Base-by-base conservation (phyloP, 2,113 vertebrate species). In the Podilymbus podiceps region DNA sequence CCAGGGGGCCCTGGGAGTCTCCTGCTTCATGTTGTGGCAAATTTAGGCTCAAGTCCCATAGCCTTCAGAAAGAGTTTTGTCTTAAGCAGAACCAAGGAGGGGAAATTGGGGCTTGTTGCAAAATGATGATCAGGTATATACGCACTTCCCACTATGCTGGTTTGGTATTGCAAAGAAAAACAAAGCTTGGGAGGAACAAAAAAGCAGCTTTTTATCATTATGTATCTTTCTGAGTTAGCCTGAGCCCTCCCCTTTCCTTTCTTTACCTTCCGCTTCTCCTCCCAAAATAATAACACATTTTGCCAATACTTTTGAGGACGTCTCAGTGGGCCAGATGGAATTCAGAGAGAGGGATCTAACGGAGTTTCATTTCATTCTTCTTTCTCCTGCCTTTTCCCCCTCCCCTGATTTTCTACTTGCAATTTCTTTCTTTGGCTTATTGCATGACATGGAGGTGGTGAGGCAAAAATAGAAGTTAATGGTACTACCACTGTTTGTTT, bases 401-500 rank as follows among this genome's bases (percentile, higher is more conserved):
- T 31, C 7, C 50, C 24, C 21, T 9, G 5, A 18, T 89, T 95
- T 91, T 93, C 66, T 69, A 42, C 50, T 76, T 74, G 42, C 4
- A 27, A 56, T 91, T 96, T 82, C 76, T 91, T 94, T 94, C 80
- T 87, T 95, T 93, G 62, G 66, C 49, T 90, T 81, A 78, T 73
- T 72, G 83, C 66, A 60, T 6, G 44, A 90, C 74, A 82, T 30
- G n/a, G 64, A 92, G 87, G 62, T 66, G 66, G 71, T 74, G 89
- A 81, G 83, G 85, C 58, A 92, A 93, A 94, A 97, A 92, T 96
- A 93, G 93, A 95, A 95, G 81, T 95, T 97, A 94, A 95, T 96
- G 92, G 85, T 85, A 67, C 93, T 92, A 95, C 89, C 92, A 95
- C 25, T 77, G 85, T 97, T 97, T 92, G 88, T 96, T 96, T 97